Conservation (phyloP, 2,797 vertebrate genomes). For the Trichosurus vulpecula region DNA sequence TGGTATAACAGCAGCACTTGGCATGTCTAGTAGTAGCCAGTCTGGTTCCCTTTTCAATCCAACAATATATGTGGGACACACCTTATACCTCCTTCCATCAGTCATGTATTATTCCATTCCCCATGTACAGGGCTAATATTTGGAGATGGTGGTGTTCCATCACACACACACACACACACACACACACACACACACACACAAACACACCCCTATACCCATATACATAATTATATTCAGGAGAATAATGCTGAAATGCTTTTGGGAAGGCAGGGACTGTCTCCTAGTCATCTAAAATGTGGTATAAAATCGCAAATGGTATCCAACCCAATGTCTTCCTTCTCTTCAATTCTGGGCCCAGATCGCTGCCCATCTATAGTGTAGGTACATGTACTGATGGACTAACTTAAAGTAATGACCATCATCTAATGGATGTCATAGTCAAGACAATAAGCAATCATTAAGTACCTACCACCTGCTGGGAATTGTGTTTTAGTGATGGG, state of each 20-base stretch:
- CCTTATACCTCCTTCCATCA: background rate
- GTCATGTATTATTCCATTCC: background rate
- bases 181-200: background rate
- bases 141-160: background rate
- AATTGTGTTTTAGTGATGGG: background rate
- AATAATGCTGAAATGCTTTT: background rate
- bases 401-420: background rate
- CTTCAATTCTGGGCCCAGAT: background rate
- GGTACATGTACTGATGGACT: background rate
- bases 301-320: background rate
- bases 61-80: background rate
- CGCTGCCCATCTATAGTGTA: background rate
- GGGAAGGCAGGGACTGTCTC: background rate
- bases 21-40: background rate
- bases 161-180: background rate
- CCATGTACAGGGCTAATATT: background rate
- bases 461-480: background rate
- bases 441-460: background rate
- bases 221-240: background rate
- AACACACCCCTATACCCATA: too few species aligned
- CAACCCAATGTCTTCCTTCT: background rate
- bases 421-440: background rate
- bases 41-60: background rate
- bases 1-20: background rate
- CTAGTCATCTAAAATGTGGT: background rate